Conservation (phyloP, 2,113 vertebrate species). For the Muscicapa adusta region DNA sequence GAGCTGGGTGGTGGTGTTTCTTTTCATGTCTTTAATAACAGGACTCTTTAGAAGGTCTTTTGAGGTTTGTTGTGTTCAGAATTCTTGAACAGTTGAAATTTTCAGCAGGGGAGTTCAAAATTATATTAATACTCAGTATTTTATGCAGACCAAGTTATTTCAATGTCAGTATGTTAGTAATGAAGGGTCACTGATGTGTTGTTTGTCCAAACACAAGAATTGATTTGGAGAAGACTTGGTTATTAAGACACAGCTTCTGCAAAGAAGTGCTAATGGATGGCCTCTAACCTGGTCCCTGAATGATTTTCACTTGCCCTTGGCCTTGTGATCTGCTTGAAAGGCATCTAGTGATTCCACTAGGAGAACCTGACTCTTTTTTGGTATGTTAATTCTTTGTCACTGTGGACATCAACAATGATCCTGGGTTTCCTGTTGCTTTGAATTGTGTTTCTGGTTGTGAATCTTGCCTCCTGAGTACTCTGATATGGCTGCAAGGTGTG, state of each 20-base stretch:
- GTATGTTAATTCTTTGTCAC: rapidly evolving
- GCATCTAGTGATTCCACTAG: background rate
- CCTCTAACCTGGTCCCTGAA: background rate
- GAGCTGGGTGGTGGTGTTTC: background rate
- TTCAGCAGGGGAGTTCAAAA: background rate
- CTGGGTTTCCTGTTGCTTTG: background rate
- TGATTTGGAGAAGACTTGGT: background rate
- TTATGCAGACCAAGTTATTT: background rate
- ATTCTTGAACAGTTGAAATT: background rate
- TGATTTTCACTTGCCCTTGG: background rate
- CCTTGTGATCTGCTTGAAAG: background rate
- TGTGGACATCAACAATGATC: background rate
- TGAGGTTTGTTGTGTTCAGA: background rate
- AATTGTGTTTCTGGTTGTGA: background rate
- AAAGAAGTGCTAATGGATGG: background rate
- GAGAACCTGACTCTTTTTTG: background rate
- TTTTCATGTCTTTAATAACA: background rate
- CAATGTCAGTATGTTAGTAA: background rate
- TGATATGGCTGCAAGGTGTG: background rate
- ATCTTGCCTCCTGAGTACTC: background rate
- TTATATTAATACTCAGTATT: background rate
- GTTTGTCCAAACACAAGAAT: background rate
- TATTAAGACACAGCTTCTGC: background rate
- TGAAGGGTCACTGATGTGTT: background rate
- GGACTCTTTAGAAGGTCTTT: background rate